Evolutionary conservation across 2,888 invertebrate genomes (phyloP).

Genomic region (Chirona hameri): DNA sequence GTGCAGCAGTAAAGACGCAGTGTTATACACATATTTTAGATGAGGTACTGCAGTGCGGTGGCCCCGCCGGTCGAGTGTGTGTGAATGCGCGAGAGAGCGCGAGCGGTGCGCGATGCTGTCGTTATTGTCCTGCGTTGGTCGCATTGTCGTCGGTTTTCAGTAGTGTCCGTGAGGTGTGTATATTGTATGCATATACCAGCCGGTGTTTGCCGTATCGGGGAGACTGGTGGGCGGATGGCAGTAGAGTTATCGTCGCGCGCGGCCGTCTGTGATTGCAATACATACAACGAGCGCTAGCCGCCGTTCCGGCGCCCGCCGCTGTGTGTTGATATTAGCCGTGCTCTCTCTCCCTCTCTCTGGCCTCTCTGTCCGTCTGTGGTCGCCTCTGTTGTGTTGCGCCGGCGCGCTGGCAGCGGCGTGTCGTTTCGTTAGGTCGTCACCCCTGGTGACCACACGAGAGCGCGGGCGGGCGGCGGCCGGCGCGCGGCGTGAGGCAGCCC

Average conservation of each 20-base stretch:
- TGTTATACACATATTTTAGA: neutral
- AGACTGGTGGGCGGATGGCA: neutral
- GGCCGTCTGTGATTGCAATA: too few relatives aligned
- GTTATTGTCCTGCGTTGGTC: neutral
- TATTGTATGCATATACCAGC: neutral
- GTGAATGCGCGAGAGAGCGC: neutral
- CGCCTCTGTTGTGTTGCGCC: neutral
- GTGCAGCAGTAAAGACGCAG: neutral
- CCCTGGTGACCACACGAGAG: constrained; percentile 1
- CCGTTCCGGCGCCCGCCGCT: neutral
- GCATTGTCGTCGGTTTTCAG: neutral
- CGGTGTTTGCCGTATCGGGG: neutral
- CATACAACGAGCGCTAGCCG: neutral
- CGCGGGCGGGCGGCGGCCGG: neutral
- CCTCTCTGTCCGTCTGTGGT: neutral
- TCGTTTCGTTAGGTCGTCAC: neutral
- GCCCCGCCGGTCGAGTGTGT: neutral
- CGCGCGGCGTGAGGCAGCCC: neutral
- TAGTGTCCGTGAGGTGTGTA: neutral
- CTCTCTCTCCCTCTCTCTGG: neutral
- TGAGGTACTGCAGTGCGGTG: neutral
- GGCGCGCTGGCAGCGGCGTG: neutral
- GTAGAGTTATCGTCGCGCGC: too few relatives aligned
- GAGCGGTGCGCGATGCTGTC: neutral
- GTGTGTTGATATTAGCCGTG: neutral